Evolutionary conservation across 2,888 invertebrate species (phyloP).

Genomic region (Halictus quadricinctus): DNA sequence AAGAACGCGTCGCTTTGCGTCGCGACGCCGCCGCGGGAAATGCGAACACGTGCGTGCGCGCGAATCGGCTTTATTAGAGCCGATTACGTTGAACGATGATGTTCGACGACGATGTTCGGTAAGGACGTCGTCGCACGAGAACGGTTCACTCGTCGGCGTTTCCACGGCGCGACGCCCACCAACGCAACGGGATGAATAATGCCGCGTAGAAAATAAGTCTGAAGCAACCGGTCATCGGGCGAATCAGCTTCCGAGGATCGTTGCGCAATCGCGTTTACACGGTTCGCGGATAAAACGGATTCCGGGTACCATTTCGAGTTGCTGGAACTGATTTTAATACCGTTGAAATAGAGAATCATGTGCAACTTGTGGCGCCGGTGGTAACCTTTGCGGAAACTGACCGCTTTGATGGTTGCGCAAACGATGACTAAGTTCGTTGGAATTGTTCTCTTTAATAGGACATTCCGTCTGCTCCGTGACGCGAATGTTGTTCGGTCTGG

Average conservation of each 20-base stretch:
- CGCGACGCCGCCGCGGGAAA: conserved; percentile 20
- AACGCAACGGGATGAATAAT: not conserved
- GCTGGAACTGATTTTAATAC: not conserved
- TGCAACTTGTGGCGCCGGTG: not conserved
- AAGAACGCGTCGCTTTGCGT: conserved; percentile 34
- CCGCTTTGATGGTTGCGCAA: not conserved
- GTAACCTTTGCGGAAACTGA: not conserved
- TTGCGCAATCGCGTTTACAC: conserved; percentile 17
- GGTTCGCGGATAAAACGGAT: not conserved
- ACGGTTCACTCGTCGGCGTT: conserved; percentile 1
- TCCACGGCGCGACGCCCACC: conserved; percentile 21
- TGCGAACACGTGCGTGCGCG: not conserved
- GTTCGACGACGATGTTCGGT: not conserved
- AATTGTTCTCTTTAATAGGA: not conserved
- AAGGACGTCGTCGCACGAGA: conserved; percentile 16
- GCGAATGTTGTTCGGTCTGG: too few species aligned
- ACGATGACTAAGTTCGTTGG: not conserved
- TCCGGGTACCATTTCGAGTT: not conserved
- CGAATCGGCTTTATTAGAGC: conserved; percentile 11
- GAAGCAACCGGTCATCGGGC: conserved; percentile 25
- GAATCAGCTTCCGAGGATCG: conserved; percentile 12
- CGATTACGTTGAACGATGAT: conserved; percentile 12
- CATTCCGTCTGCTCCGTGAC: not conserved
- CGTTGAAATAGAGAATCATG: not conserved
- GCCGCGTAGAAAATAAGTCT: conserved; percentile 38